A percentile compares a stretch with the other conserved stretches of the same genome.
These are phyloP conservation scores for Apostichopus leukothele DNA, from an alignment of 53 echinoderm and acorn worm genomes.

Conservation along the genomic window DNA sequence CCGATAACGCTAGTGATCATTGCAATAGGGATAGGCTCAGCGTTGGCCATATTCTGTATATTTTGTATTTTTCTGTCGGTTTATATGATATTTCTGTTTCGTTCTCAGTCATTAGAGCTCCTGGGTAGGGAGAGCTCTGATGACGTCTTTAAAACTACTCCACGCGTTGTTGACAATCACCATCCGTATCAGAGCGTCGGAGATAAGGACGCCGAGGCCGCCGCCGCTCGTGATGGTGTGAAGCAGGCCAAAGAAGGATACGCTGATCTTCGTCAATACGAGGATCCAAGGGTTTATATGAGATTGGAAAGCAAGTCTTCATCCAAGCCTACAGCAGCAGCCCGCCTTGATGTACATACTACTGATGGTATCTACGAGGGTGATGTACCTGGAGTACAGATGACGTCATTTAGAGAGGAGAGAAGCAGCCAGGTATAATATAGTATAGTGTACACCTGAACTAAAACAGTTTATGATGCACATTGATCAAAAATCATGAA, in stretches of 20 bases:
- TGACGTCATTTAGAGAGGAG: neutral
- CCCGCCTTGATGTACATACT: neutral
- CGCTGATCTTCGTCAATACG: conserved; percentile 29
- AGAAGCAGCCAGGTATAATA: neutral
- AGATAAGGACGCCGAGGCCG: neutral
- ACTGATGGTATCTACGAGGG: conserved; percentile 12
- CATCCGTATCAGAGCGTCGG: conserved; percentile 32
- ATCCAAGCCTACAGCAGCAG: neutral
- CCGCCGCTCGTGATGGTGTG: neutral
- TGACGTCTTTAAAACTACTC: conserved; percentile 7
- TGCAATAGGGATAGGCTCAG: conserved; percentile 27
- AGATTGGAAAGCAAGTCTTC: conserved; percentile 29
- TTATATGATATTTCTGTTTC: conserved; percentile 7
- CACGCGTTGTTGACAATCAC: neutral
- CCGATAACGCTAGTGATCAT: conserved; percentile 6
- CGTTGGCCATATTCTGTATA: neutral
- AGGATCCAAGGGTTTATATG: conserved; percentile 21
- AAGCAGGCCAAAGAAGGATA: neutral
- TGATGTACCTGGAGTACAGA: neutral
- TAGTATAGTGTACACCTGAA: too few species aligned
- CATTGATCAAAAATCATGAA: too few species aligned
- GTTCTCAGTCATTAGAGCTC: conserved; percentile 4
- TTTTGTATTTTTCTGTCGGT: conserved; percentile 15
- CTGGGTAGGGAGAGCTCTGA: neutral
- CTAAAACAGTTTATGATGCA: too few species aligned